Base-by-base conservation (phyloP, 2,888 invertebrate genomes). In the Cantharis lateralis region DNA sequence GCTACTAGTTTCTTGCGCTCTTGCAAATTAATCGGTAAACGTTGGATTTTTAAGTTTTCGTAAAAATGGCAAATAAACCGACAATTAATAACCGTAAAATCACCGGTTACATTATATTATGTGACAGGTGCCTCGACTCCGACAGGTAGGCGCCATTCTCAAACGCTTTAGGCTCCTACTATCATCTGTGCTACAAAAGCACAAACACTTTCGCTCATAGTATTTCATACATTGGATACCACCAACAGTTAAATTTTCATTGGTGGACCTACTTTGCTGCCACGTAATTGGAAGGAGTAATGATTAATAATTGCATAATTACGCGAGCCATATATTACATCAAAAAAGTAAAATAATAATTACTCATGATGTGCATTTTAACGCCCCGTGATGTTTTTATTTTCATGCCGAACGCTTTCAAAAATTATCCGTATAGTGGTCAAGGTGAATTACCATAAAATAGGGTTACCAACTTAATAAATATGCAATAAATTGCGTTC, bases 181-280 rank as follows among this genome's bases (percentile, higher is more conserved):
- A 77, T 64, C 16, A 62, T 48, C 24, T 66, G 24, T 76, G 20
- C 62, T 68, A 73, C 69, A 70, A 63, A 24, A 61, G 61, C 63
- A 15, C 15, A 32, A 68, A 69, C 26, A 32, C 69, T 69, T 69
- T 28, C 69, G 26, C 69, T 73, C 28, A 62, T 68, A 70, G 62
- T 71, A 70, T 72, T 76, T 71, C 70, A 73, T 73, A 68, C 70
- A 73, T 78, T 76, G 78, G 72, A 62, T 73, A 72, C 68, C 68
- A 62, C 69, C 18, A 76, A 71, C 75, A 66, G 11, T 3, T 66
- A 9, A 72, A 64, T 63, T 73, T 75, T 76, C 72, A 81, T 81
- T 81, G 81, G 81, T 75, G 79, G 79, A 81, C 81, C 81, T 80
- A 81, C 80, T 80, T 81, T 77, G 72, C 13, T 16, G 2, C 71